These are phyloP conservation scores for Troilus luridus DNA, from an alignment of 2,888 invertebrate genomes.

Conservation along the genomic window DNA sequence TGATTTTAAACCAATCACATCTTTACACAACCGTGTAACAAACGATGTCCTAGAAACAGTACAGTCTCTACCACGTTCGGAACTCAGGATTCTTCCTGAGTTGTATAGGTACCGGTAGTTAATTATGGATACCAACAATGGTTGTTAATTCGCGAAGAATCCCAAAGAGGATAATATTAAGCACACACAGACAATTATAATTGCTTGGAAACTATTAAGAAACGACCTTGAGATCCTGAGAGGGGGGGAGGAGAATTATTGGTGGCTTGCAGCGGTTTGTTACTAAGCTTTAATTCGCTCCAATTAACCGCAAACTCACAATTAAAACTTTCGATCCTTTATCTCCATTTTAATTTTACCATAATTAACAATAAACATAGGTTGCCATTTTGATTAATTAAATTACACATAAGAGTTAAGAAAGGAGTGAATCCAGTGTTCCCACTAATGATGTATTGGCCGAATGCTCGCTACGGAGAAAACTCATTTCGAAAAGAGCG, in stretches of 20 bases:
- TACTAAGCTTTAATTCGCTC: constrained; percentile 28
- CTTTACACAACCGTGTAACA: no score
- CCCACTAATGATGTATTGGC: constrained; percentile 20
- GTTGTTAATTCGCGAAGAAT: not conserved
- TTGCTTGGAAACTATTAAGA: not conserved
- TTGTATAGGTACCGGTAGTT: not conserved
- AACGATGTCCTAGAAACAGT: no score
- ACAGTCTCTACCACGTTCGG: no score
- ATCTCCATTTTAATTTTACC: constrained; percentile 52
- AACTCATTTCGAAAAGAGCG: constrained; percentile 17
- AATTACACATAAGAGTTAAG: constrained; percentile 45
- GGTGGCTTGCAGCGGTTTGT: constrained; percentile 7
- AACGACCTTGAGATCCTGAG: not conserved
- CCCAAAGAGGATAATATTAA: not conserved
- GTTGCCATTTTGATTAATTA: constrained; percentile 47
- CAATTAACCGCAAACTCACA: constrained; percentile 26
- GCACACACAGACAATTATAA: not conserved
- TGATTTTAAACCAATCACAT: no score
- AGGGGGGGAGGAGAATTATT: not conserved
- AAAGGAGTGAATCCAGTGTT: not conserved
- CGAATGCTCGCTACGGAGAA: constrained; percentile 18
- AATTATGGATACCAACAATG: not conserved
- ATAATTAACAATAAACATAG: constrained; percentile 41
- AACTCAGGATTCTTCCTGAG: no score
- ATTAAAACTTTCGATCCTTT: constrained; percentile 50